Evolutionary conservation across 1,140 invertebrate species (phyloP), one percentile per base, ranked within the genome.

Genomic region (Limonius californicus): DNA sequence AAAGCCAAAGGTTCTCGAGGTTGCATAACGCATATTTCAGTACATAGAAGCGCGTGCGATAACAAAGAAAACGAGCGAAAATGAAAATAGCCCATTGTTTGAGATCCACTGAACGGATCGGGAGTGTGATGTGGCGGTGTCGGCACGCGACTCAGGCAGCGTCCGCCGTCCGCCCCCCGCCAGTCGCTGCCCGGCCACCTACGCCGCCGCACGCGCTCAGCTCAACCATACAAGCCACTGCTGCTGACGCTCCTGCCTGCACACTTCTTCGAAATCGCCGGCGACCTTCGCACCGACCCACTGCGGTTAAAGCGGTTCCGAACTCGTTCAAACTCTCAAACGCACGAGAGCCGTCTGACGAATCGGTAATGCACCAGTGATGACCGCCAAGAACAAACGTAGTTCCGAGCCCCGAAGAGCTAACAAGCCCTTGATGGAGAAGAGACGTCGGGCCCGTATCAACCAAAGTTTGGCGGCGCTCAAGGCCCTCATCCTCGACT

Each of bases 371-470:
- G 55, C 61, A 50, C 56, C 61, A 68, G 62, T 69, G 35, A 76
- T 75, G 74, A 76, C 74, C 59, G 74, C 74, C 20, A 76, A 76
- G 65, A 72, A 61, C 57, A 75, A 75, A 53, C 66, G 70, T 47
- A 54, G 53, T 54, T 58, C 69, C 43, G 74, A 75, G 67, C 79
- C 78, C 62, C 74, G 80, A 67, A 72, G 81, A 61, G 89, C 88
- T 61, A 92, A 92, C 76, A 95, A 95, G 82, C 92, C 92, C 70
- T 84, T 95, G 72, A 94, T 95, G 91, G 92, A 95, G 81, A 95
- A 94, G 80, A 82, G 89, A 75, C 79, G 93, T 62, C 76, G 93
- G 68, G 92, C 92, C 11, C 81, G 93, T 61, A 96, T 96, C 74
- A 96, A 96, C 77, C 87, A 90, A 72, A 93, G 90, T 71, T 79